Base-by-base conservation (phyloP, 2,888 invertebrate species). In the Odontomyia ornata region DNA sequence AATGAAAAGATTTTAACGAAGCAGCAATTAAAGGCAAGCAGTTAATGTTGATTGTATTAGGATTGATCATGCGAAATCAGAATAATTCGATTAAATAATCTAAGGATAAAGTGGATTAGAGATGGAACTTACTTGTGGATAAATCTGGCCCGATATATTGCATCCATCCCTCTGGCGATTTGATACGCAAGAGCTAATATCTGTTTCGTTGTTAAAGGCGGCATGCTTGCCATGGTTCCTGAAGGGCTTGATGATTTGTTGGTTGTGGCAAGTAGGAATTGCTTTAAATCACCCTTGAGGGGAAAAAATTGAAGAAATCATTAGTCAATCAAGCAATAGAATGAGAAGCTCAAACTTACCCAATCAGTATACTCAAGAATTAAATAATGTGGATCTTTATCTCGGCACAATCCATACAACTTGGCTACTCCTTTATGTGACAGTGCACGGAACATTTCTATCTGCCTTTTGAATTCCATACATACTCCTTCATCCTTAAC, bases 321-420 rank as follows among this genome's bases (percentile, higher is more conserved):
- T 36, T 36, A 36, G n/a, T n/a, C n/a, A n/a, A n/a, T n/a, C n/a
- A n/a, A n/a, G n/a, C n/a, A n/a, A n/a, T n/a, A n/a, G n/a, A n/a
- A n/a, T n/a, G 18, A 18, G 15, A 52, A 52, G 52, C 13, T 9
- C 27, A 4, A 18, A 82, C 89, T 87, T 85, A 95, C 95, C 97
- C 97, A 97, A 84, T 98, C 97, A 1, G 96, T 96, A 84, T 96
- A 94, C 83, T 98, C 96, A 15, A 96, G 86, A 25, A 98, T 90
- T 91, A 97, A 91, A 83, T 93, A 95, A 84, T 96, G 95, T 0
- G 97, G 97, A 81, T 96, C 95, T 2, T 90, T 89, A 73, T 95
- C 95, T 64, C 92, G 90, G 83, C 96, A 96, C 9, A 97, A 87
- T 0, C 96, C 97, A 73, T 94, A 88, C 62, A 97, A 86, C 52